Evolutionary conservation across 2,797 vertebrate species (phyloP).

Genomic region (Sebastes dallii): DNA sequence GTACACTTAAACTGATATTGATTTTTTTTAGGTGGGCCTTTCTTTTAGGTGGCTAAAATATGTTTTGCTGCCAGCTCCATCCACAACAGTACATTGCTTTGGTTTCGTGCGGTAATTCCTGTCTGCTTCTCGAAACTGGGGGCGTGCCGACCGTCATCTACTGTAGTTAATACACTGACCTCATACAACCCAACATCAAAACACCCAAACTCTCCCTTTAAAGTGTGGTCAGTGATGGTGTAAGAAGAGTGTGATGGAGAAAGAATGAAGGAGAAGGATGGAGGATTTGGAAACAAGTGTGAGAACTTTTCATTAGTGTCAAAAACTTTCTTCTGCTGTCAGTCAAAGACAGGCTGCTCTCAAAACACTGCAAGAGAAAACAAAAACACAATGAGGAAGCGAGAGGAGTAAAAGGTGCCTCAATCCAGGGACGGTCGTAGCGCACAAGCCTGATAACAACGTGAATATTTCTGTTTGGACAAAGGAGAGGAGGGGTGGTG

Average conservation of each 20-base stretch:
- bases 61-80: no score
- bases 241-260: background rate
- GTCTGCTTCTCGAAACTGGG: no score
- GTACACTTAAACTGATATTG: no score
- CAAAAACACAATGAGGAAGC: conserved; percentile 63
- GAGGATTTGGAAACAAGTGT: background rate
- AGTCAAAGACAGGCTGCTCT: conserved; percentile 14
- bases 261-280: background rate
- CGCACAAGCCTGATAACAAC: conserved; percentile 58
- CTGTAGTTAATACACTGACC: no score
- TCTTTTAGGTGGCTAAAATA: background rate
- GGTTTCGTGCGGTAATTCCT: no score
- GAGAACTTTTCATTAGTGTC: background rate
- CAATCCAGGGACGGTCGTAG: conserved; percentile 45
- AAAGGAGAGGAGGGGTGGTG: conserved; percentile 27
- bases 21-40: no score
- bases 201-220: no score
- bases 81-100: no score
- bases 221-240: background rate
- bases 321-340: conserved; percentile 28
- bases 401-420: conserved; percentile 56
- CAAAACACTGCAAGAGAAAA: conserved; percentile 34
- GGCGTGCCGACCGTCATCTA: no score
- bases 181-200: no score
- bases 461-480: conserved; percentile 70